Base-by-base conservation (phyloP, 2,888 invertebrate species). In the Galeopsomyia nigrocyanea region DNA sequence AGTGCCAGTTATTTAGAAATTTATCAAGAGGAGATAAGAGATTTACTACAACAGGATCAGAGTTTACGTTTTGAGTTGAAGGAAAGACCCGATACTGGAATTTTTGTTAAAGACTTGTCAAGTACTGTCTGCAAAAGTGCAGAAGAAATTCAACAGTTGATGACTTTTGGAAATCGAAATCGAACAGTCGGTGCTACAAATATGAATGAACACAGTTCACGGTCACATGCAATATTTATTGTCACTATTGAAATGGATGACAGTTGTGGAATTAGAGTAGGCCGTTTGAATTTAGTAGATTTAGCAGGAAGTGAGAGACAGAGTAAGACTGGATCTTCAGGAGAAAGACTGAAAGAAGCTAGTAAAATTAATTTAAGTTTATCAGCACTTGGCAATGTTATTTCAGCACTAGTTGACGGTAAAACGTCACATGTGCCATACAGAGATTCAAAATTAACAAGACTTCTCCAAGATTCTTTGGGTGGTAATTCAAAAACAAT, bases 401-500 rank as follows among this genome's bases (percentile, higher is more conserved):
- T 99, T 82, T 97, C 97, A 50, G 98, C 99, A 5, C 88, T 99
- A 76, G 98, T 98, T 0, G 91, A 92, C 63, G 97, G 97, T 82
- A 95, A 94, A 87, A 95, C 95, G 68, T 93, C 95, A 0, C 98
- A 99, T 85, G 95, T 99, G 80, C 99, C 99, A 1, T 99, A 99
- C 88, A 89, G 99, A 84, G 98, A 99, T 87, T 98, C 98, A 3
- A 99, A 99, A 88, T 89, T 99, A 71, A 99, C 99, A 10, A 90
- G 99, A 66, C 89, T 99, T 68, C 89, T 99, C 73, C 98, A 99
- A 89, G 99, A 99, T 88, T 99, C 98, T 0, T 89, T 99, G 58
- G 99, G 99, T 70, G 99, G 99, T 13, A 99, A 99, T 89, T 97
- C 99, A 57, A 97, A 97, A 87, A 99, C 99, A 1, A 96, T 99